Conservation (phyloP, 2,113 vertebrate species). For the Pedetes capensis region DNA sequence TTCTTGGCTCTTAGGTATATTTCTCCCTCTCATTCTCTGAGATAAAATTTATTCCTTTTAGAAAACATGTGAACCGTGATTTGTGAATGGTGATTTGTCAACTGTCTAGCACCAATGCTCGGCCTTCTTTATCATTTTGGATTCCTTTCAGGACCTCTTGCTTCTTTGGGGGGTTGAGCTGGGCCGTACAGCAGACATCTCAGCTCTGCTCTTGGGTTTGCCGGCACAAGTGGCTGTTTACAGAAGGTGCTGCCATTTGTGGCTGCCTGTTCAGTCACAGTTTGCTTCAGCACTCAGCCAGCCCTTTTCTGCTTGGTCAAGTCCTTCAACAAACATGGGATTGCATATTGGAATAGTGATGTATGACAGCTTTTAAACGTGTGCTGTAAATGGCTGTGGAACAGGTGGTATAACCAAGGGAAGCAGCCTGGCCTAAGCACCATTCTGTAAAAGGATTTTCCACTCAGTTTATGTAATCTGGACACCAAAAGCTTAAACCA, state of each 20-base stretch:
- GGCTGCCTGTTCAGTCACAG: background rate
- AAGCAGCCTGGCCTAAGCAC: background rate
- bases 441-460: constrained; percentile 12
- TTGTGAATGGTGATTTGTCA: constrained; percentile 25
- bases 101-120: background rate
- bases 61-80: background rate
- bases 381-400: background rate
- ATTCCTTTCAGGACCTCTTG: background rate
- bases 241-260: constrained; percentile 1
- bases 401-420: background rate
- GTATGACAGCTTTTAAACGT: background rate
- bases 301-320: constrained; percentile 35
- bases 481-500: background rate
- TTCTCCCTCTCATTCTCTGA: background rate
- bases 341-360: background rate
- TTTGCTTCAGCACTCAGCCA: constrained; percentile 28
- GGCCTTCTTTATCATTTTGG: background rate
- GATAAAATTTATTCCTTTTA: constrained; percentile 3
- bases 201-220: background rate
- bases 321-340: constrained; percentile 45
- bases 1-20: constrained; percentile 12
- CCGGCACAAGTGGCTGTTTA: background rate
- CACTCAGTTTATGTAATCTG: constrained; percentile 16
- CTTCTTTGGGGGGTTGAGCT: background rate
- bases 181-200: background rate